Base-by-base conservation (phyloP, 2,888 invertebrate genomes). In the Aradus depressus region DNA sequence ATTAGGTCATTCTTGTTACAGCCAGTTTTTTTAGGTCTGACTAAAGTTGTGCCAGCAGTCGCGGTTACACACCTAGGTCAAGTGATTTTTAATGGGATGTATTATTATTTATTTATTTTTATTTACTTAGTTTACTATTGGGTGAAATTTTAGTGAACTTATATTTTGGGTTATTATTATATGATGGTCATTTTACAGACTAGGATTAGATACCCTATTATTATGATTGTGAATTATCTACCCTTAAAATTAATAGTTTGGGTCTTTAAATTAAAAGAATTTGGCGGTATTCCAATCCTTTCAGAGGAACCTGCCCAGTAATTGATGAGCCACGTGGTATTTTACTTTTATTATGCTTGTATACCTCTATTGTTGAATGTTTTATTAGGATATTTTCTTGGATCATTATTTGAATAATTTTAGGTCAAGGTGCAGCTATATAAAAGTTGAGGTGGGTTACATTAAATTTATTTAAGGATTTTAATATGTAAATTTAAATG, bases 401-500 rank as follows among this genome's bases (percentile, higher is more conserved):
- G 5, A 35, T 35, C 16, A 14, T 35, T 35, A 35, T 35, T n/a
- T 14, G 16, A 14, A 8, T 35, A 35, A 35, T 35, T n/a, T 35
- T 41, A 41, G 41, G 41, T 41, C 41, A 41, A 41, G 41, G 18
- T 41, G 41, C 18, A 41, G 41, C 22, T 16, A 22, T 41, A 41
- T 41, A 19, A 41, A 41, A 22, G 41, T 16, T 19, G 41, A 41
- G 41, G 22, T 41, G 41, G 41, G 41, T 41, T 41, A 41, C n/a
- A n/a, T n/a, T n/a, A n/a, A n/a, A n/a, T n/a, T n/a, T n/a, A n/a
- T n/a, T n/a, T n/a, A n/a, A n/a, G n/a, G n/a, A n/a, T n/a, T n/a
- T n/a, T n/a, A n/a, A n/a, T n/a, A n/a, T n/a, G n/a, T n/a, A n/a
- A n/a, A 19, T 31, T 16, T 16, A 10, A 5, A 41, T 41, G 41